These are phyloP conservation scores for Anagyrus pseudococci DNA, from an alignment of 2,888 invertebrate genomes.

Conservation along the genomic window DNA sequence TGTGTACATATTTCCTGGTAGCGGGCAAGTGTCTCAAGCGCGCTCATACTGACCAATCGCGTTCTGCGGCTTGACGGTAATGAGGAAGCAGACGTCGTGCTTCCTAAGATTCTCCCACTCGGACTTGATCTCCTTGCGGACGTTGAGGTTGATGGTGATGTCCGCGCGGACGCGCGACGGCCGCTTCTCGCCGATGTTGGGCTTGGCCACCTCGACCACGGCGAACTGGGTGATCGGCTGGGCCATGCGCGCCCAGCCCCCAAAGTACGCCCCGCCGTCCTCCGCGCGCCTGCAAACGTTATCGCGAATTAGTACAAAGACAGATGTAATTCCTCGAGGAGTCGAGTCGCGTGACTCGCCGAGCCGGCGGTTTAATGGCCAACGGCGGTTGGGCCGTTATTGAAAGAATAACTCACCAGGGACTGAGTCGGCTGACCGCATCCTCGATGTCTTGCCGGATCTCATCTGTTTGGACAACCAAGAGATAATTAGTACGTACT, in stretches of 20 bases:
- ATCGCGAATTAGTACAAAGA: neutral
- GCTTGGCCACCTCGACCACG: conserved; percentile 93
- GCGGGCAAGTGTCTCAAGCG: too few species aligned
- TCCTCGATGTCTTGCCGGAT: conserved; percentile 99
- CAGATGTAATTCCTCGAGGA: neutral
- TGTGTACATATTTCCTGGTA: too few species aligned
- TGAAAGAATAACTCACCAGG: conserved; percentile 73
- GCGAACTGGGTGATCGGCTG: conserved; percentile 91
- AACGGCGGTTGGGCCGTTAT: neutral
- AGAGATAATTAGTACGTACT: neutral
- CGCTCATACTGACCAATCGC: conserved; percentile 72
- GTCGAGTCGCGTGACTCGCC: too few species aligned
- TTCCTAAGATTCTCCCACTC: conserved; percentile 98
- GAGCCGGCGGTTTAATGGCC: too few species aligned
- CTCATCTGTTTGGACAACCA: conserved; percentile 77
- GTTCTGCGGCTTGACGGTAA: conserved; percentile 86
- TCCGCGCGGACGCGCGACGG: conserved; percentile 96
- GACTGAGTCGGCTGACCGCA: conserved; percentile 91
- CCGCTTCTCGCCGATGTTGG: conserved; percentile 91
- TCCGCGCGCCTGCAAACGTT: conserved; percentile 76
- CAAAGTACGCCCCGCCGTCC: conserved; percentile 86
- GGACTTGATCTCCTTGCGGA: conserved; percentile 87
- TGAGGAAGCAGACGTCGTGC: conserved; percentile 97
- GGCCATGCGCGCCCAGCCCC: conserved; percentile 99
- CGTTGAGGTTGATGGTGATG: conserved; percentile 89